These are phyloP conservation scores for Aethes cnicana DNA, from an alignment of 2,888 invertebrate species.

Conservation along the genomic window DNA sequence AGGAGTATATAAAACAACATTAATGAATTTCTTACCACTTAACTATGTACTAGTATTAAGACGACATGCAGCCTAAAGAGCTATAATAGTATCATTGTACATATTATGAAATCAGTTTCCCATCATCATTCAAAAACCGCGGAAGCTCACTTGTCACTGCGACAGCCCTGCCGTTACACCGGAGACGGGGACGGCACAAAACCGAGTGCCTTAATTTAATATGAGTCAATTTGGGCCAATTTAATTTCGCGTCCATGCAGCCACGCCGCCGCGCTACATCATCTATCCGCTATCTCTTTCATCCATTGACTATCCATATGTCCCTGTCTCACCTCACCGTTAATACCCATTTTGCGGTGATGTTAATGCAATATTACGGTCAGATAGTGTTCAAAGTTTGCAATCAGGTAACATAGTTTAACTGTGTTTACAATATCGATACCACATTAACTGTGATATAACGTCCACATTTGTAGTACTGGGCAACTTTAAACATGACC, in stretches of 20 bases:
- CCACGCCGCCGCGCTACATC: conserved; percentile 52
- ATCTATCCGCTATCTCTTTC: conserved; percentile 47
- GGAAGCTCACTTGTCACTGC: conserved; percentile 10
- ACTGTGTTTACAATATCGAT: background rate
- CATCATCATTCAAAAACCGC: too few relatives aligned
- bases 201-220: conserved; percentile 78
- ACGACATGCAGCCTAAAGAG: too few relatives aligned
- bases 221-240: conserved; percentile 78
- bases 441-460: too few relatives aligned
- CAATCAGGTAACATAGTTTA: background rate
- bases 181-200: conserved; percentile 66
- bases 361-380: conserved; percentile 17
- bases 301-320: conserved; percentile 34
- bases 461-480: too few relatives aligned
- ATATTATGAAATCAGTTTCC: too few relatives aligned
- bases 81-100: too few relatives aligned
- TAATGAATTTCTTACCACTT: too few relatives aligned
- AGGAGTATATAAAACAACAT: too few relatives aligned
- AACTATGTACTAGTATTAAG: too few relatives aligned
- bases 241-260: conserved; percentile 73
- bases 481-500: too few relatives aligned
- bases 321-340: conserved; percentile 33
- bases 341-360: conserved; percentile 15
- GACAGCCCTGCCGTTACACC: conserved; percentile 53
- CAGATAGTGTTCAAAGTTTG: conserved; percentile 6